Evolutionary conservation across 2,113 vertebrate species (phyloP).

Genomic region (Pangasianodon gigas): DNA sequence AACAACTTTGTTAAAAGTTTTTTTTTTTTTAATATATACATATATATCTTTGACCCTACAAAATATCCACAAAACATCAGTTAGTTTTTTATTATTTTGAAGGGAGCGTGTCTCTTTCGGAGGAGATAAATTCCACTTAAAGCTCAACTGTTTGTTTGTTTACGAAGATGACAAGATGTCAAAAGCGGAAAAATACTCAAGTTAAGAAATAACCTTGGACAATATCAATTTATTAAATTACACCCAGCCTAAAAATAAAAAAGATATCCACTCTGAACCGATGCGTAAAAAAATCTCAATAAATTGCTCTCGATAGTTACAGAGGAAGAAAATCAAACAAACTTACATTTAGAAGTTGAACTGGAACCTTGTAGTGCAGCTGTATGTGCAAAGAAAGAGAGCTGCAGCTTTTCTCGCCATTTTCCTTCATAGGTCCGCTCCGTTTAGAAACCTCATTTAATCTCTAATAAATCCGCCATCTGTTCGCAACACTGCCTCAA

Average conservation of each 20-base stretch:
- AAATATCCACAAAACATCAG: too few species aligned
- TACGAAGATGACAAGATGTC: background rate
- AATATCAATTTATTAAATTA: too few species aligned
- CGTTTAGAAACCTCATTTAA: constrained; percentile 17
- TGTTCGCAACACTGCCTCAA: constrained; percentile 58
- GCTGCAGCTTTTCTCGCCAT: background rate
- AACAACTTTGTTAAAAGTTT: too few species aligned
- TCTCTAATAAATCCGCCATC: constrained; percentile 70
- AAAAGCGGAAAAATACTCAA: background rate
- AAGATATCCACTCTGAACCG: background rate
- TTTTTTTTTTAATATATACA: too few species aligned
- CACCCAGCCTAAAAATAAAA: background rate
- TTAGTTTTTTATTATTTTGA: background rate
- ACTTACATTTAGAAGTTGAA: constrained; percentile 33
- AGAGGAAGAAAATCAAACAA: background rate
- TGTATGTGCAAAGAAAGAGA: background rate
- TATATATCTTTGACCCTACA: background rate
- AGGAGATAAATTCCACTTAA: too few species aligned
- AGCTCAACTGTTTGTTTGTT: background rate
- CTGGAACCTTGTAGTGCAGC: background rate
- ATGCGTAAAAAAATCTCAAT: background rate
- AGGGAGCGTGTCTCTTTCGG: too few species aligned
- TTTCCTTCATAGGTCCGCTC: constrained; percentile 29
- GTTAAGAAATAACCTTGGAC: background rate
- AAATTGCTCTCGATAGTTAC: background rate